Conservation (phyloP, 2,888 invertebrate species). For the Litoditis marina region DNA sequence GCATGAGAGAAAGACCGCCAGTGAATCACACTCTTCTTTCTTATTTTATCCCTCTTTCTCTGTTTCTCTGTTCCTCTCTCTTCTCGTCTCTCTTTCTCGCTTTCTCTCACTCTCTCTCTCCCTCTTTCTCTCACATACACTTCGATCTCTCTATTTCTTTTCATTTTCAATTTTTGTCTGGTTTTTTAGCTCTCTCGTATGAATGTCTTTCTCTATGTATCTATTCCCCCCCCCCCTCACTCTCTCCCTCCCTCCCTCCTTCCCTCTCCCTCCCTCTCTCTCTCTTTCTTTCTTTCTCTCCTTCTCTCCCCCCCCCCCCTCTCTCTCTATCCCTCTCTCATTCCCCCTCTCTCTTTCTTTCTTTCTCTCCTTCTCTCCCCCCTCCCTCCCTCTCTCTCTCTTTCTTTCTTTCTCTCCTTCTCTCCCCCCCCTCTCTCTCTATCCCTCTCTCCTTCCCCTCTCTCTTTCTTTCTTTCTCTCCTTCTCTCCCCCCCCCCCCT, state of each 20-base stretch:
- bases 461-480: background rate
- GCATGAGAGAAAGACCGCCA: background rate
- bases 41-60: background rate
- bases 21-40: background rate
- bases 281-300: background rate
- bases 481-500: background rate
- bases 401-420: background rate
- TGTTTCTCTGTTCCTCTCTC: background rate
- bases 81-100: background rate
- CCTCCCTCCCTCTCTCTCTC: background rate
- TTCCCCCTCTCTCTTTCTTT: background rate
- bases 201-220: too few species aligned
- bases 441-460: background rate
- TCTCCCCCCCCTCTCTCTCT: background rate
- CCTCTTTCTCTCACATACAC: background rate
- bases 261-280: background rate
- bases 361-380: background rate
- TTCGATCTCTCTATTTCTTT: background rate
- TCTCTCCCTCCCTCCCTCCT: slow-evolving; percentile 1
- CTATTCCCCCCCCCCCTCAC: too few species aligned
- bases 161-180: background rate
- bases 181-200: too few species aligned
- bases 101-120: background rate
- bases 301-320: background rate
- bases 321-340: background rate